phyloP scores from a whole-genome alignment of 2,888 invertebrate genomes.

The Esperia sulphurella region DNA sequence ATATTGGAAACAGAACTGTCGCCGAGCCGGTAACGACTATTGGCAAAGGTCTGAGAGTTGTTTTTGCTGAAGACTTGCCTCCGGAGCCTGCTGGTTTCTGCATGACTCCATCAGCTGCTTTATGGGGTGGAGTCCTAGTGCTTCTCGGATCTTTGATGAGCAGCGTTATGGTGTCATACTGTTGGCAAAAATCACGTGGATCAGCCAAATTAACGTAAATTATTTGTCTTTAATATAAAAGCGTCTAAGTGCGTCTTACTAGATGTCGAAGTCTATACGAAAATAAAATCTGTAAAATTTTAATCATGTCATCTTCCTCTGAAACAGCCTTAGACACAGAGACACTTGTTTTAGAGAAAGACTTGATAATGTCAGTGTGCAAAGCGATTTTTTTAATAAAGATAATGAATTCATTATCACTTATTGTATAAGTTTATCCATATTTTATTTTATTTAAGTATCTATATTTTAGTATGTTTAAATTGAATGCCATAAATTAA shows the following conservation, averaged over 20 bases:
- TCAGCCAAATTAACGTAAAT: slow-evolving; percentile 49
- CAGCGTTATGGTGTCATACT: slow-evolving; percentile 57
- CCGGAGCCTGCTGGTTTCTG: slow-evolving; percentile 74
- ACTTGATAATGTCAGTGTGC: too few relatives aligned
- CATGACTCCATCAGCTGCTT: slow-evolving; percentile 81
- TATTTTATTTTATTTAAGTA: not conserved
- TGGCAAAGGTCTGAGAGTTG: slow-evolving; percentile 82
- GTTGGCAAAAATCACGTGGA: slow-evolving; percentile 61
- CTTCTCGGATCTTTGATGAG: slow-evolving; percentile 80
- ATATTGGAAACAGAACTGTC: slow-evolving; percentile 67
- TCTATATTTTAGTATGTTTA: not conserved
- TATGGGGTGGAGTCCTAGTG: slow-evolving; percentile 80
- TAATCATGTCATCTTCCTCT: too few relatives aligned
- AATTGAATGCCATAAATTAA: not conserved
- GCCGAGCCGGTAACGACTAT: slow-evolving; percentile 80
- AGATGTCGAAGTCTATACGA: not conserved
- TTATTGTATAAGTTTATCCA: not conserved
- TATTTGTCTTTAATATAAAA: not conserved
- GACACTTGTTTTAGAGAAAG: too few relatives aligned
- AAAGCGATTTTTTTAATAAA: too few relatives aligned
- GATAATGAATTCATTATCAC: too few relatives aligned
- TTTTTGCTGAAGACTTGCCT: slow-evolving; percentile 83
- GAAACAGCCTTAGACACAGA: too few relatives aligned
- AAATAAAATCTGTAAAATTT: too few relatives aligned
- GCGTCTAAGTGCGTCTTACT: not conserved